These are phyloP conservation scores for Emys orbicularis DNA, from an alignment of 2,797 vertebrate genomes.

Conservation along the genomic window DNA sequence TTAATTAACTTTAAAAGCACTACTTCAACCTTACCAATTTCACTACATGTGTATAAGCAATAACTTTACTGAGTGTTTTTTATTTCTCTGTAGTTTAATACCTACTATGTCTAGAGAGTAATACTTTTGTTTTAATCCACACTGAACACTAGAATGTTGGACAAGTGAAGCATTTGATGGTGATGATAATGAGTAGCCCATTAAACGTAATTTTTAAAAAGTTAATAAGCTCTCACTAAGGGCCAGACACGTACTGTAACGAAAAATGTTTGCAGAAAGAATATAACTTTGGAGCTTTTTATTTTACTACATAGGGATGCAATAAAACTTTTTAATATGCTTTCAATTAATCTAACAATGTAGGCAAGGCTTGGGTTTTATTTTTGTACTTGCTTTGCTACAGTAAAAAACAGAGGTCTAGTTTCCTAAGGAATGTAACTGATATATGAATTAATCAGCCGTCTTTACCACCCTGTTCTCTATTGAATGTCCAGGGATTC, in stretches of 20 bases:
- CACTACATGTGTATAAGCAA: conserved; percentile 51
- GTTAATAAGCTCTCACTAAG: conserved; percentile 79
- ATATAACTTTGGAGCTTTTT: conserved; percentile 78
- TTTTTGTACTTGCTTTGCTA: conserved; percentile 73
- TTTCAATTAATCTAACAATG: conserved; percentile 79
- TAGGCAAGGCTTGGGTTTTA: conserved; percentile 77
- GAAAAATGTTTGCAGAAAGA: conserved; percentile 76
- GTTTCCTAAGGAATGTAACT: conserved; percentile 71
- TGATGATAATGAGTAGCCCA: conserved; percentile 76
- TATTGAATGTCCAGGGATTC: conserved; percentile 71
- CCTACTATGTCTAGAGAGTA: conserved; percentile 55
- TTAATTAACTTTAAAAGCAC: conserved; percentile 53
- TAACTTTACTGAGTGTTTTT: conserved; percentile 26
- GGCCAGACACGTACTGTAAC: conserved; percentile 67
- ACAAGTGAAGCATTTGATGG: conserved; percentile 75
- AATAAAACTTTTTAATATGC: conserved; percentile 82
- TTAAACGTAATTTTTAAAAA: conserved; percentile 80
- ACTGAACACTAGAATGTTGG: conserved; percentile 59
- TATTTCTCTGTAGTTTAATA: conserved; percentile 51
- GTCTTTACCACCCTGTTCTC: conserved; percentile 63
- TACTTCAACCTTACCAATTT: conserved; percentile 54
- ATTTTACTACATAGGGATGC: conserved; percentile 78
- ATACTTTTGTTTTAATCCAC: conserved; percentile 74
- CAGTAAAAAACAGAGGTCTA: conserved; percentile 71
- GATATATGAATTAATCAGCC: conserved; percentile 80